Conservation (phyloP, 2,888 invertebrate species). For the Stegana nigrithorax region DNA sequence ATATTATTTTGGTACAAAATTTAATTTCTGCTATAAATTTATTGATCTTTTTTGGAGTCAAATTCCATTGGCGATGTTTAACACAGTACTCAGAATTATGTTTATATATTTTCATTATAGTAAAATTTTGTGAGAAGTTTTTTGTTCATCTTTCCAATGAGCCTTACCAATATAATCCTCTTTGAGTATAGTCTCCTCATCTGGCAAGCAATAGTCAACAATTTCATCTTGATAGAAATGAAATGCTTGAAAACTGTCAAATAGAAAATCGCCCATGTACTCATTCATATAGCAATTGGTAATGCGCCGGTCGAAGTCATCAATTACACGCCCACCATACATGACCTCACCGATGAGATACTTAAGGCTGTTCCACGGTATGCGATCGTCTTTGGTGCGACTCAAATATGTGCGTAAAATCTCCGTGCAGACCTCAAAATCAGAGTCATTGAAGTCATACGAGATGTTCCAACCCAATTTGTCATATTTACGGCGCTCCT, state of each 20-base stretch:
- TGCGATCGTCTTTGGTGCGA: conserved; percentile 73
- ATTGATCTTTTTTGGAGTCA: not conserved
- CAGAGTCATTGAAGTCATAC: conserved; percentile 94
- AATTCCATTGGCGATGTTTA: too few species aligned
- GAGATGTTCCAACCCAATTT: conserved; percentile 95
- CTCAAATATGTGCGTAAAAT: conserved; percentile 87
- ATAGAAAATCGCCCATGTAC: conserved; percentile 94
- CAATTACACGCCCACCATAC: conserved; percentile 95
- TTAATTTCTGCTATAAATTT: too few species aligned
- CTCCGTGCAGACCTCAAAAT: conserved; percentile 88
- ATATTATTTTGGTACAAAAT: too few species aligned
- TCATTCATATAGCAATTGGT: conserved; percentile 92
- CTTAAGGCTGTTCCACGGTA: conserved; percentile 92
- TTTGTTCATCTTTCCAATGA: not conserved
- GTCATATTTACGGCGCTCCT: conserved; percentile 92
- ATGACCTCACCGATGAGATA: conserved; percentile 95
- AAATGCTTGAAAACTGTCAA: conserved; percentile 91
- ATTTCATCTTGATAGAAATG: conserved; percentile 83
- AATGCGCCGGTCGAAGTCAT: conserved; percentile 89
- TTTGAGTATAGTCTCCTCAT: conserved; percentile 71
- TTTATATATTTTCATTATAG: not conserved
- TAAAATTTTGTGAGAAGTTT: not conserved
- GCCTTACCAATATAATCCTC: conserved; percentile 78
- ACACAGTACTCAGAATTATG: not conserved
- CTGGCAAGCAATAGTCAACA: conserved; percentile 84